A percentile compares a stretch with the other conserved stretches of the same genome.
phyloP scores from a whole-genome alignment of 1,140 invertebrate species.

The Matsumurasca onukii region DNA sequence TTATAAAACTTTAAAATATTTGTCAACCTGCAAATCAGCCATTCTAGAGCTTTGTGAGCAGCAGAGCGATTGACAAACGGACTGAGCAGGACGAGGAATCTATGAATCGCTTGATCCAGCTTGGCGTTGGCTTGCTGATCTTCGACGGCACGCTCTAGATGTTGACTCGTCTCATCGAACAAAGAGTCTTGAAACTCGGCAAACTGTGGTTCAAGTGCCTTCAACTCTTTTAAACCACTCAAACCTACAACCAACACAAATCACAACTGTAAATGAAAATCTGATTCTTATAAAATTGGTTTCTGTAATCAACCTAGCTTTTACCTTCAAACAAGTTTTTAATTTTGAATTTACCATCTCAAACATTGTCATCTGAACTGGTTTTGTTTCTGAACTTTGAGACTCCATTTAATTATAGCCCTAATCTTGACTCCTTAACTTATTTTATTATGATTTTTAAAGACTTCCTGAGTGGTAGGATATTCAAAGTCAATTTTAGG shows the following conservation, averaged over 20 bases:
- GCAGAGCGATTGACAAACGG: slow-evolving; percentile 85
- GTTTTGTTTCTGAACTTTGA: not conserved
- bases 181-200: slow-evolving; percentile 69
- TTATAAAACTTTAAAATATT: slow-evolving; percentile 1
- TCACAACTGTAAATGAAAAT: not conserved
- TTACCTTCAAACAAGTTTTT: not conserved
- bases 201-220: slow-evolving; percentile 69
- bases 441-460: too few species aligned
- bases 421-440: not conserved
- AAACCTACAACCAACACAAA: slow-evolving; percentile 49
- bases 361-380: too few species aligned
- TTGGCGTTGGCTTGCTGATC: slow-evolving; percentile 71
- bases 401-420: not conserved
- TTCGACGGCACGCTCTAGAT: slow-evolving; percentile 79
- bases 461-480: too few species aligned
- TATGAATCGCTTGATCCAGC: slow-evolving; percentile 72
- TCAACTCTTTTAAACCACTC: slow-evolving; percentile 81
- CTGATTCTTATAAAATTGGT: not conserved
- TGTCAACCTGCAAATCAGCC: slow-evolving; percentile 73
- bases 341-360: not conserved
- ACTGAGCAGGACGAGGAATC: slow-evolving; percentile 78
- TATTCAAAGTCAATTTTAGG: not conserved
- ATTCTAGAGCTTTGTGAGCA: slow-evolving; percentile 89
- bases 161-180: slow-evolving; percentile 71
- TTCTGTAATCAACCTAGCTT: not conserved